These are phyloP conservation scores for Sylvilagus bachmani DNA, from an alignment of 2,113 vertebrate genomes.

Conservation along the genomic window DNA sequence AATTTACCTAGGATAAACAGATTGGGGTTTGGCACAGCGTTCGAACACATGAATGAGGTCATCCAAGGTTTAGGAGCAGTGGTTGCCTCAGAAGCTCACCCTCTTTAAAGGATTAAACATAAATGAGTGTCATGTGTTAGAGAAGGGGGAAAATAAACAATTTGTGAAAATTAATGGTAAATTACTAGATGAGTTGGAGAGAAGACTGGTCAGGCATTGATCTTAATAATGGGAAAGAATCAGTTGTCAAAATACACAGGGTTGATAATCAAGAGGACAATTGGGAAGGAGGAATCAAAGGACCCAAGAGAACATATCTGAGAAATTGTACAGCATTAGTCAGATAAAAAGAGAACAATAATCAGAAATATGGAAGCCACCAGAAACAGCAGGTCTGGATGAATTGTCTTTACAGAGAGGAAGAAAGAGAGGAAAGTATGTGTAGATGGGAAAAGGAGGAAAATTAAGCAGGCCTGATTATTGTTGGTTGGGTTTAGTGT, in stretches of 20 bases:
- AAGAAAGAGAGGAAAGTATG: not conserved
- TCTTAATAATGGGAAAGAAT: not conserved
- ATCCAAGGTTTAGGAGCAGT: not conserved
- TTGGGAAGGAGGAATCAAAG: not conserved
- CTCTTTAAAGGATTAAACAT: slow-evolving; percentile 1
- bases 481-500: not conserved
- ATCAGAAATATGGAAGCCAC: not conserved
- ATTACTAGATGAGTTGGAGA: not conserved
- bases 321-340: not conserved
- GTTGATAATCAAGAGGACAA: not conserved
- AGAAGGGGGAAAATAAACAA: not conserved
- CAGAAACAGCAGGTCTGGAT: not conserved
- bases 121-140: not conserved
- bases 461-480: not conserved
- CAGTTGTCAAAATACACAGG: not conserved
- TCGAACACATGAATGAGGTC: not conserved
- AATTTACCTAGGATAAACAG: not conserved
- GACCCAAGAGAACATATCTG: not conserved
- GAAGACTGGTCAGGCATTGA: not conserved
- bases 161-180: not conserved
- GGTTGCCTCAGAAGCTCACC: not conserved
- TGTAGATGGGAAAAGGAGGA: not conserved
- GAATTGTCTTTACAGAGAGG: not conserved
- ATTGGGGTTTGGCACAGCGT: not conserved
- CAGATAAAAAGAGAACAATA: not conserved